Evolutionary conservation across 2,797 vertebrate genomes (phyloP).

Genomic region (Gymnocypris eckloni): DNA sequence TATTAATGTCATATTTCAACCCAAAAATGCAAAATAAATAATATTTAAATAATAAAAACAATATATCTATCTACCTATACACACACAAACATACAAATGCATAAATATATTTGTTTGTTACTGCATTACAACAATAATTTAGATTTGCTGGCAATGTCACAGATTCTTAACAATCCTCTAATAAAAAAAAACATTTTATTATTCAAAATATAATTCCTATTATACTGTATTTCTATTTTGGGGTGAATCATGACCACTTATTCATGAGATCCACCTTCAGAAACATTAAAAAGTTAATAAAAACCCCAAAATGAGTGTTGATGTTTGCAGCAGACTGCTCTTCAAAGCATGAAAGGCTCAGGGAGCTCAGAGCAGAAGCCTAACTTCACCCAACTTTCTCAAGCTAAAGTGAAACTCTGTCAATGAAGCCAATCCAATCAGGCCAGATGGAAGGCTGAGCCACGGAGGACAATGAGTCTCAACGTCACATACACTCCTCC

Average conservation of each 20-base stretch:
- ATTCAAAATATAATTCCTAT: not conserved
- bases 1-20: not conserved
- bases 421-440: slow-evolving; percentile 62
- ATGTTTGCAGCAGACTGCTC: not conserved
- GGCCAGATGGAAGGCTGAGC: slow-evolving; percentile 48
- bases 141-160: not conserved
- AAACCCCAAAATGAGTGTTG: not conserved
- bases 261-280: not conserved
- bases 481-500: slow-evolving; percentile 43
- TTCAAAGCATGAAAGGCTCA: not conserved
- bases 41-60: not conserved
- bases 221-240: slow-evolving; percentile 4
- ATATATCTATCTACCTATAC: not conserved
- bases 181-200: not conserved
- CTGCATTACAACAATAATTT: not conserved
- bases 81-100: not conserved
- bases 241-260: not conserved
- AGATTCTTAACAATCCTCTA: not conserved
- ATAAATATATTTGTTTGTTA: not conserved
- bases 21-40: not conserved
- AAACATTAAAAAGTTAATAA: not conserved
- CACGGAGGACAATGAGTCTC: not conserved
- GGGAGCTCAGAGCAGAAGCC: not conserved
- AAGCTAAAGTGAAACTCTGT: slow-evolving; percentile 36
- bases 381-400: slow-evolving; percentile 37